Evolutionary conservation across 2,888 invertebrate genomes (phyloP).

Genomic region (Muscina levida): DNA sequence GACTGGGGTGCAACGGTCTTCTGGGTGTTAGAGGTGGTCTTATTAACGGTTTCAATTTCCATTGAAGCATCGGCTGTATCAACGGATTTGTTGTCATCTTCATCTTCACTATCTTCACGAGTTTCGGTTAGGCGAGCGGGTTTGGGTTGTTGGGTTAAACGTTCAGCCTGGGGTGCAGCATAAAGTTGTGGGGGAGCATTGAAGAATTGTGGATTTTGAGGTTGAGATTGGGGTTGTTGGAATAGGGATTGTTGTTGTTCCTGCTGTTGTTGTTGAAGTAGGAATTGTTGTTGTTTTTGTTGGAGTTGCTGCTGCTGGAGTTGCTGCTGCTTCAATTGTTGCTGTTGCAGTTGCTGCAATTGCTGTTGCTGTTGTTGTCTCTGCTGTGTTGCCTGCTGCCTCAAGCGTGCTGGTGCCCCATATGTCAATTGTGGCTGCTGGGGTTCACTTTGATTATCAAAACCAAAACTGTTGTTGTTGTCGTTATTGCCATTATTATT

Average conservation of each 20-base stretch:
- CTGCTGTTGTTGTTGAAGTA: neutral
- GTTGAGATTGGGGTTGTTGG: constrained; percentile 32
- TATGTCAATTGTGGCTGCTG: constrained; percentile 62
- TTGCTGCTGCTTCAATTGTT: neutral
- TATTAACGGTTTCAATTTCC: constrained; percentile 50
- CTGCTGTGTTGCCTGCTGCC: neutral
- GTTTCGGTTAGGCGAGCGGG: constrained; percentile 69
- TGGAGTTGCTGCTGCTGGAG: neutral
- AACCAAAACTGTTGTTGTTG: constrained; percentile 13
- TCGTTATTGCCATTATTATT: neutral
- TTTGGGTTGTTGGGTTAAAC: constrained; percentile 47
- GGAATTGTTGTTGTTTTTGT: neutral
- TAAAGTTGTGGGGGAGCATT: constrained; percentile 21
- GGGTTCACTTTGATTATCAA: constrained; percentile 44
- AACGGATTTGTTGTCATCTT: constrained; percentile 65
- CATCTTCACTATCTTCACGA: constrained; percentile 70
- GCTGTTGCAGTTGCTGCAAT: neutral
- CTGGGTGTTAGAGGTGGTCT: constrained; percentile 35
- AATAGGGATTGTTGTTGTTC: constrained; percentile 28
- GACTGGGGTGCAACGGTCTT: constrained; percentile 17
- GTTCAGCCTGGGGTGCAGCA: constrained; percentile 45
- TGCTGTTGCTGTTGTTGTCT: neutral
- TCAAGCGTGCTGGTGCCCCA: constrained; percentile 45
- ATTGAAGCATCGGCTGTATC: constrained; percentile 42
- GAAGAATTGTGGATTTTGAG: constrained; percentile 30